Conservation (phyloP, 2,797 vertebrate genomes). For the Tokudaia tokunoshimensis region DNA sequence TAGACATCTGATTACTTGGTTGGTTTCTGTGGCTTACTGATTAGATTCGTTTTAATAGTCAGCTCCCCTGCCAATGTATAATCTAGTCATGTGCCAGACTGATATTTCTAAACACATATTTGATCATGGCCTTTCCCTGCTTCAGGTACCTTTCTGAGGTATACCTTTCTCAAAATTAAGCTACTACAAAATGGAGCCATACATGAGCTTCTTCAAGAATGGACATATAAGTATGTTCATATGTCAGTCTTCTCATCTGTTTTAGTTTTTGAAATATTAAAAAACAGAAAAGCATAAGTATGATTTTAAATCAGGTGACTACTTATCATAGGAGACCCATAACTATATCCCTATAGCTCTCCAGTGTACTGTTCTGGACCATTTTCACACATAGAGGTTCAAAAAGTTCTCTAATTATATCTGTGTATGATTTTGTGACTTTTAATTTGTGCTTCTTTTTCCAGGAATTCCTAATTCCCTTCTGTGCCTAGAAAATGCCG, state of each 20-base stretch:
- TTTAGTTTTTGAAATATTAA: background rate
- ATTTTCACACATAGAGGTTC: background rate
- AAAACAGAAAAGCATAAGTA: background rate
- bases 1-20: slow-evolving; percentile 12
- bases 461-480: background rate
- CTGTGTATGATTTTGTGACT: background rate
- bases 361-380: fast-evolving
- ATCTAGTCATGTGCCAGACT: slow-evolving; percentile 30
- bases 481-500: background rate
- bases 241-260: background rate
- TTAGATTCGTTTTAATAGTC: slow-evolving; percentile 6
- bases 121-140: background rate
- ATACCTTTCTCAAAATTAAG: background rate
- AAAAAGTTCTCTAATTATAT: background rate
- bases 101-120: slow-evolving; percentile 51
- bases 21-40: background rate
- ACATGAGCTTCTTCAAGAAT: background rate
- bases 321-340: background rate
- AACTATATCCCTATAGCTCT: background rate
- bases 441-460: background rate
- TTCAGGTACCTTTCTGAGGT: background rate
- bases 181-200: background rate
- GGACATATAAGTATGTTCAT: fast-evolving
- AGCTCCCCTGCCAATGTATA: slow-evolving; percentile 16
- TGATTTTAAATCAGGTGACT: background rate